Evolutionary conservation across 92 coral and sea anemone genomes (phyloP), one percentile per base, ranked within the genome.

Genomic region (Porites lobata): DNA sequence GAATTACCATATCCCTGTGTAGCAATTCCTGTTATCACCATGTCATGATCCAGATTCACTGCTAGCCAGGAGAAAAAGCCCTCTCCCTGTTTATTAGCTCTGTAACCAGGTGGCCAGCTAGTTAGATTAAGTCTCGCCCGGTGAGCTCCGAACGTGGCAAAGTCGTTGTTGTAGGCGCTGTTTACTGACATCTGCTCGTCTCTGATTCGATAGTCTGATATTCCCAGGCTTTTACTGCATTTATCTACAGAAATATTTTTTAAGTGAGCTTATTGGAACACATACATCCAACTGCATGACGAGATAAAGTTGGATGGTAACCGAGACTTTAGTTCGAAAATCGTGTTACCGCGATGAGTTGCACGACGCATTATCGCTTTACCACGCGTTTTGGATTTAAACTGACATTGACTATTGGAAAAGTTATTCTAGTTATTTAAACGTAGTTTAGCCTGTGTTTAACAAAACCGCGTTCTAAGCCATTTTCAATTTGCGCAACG

Each of bases 1-100:
- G 93, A 29, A 75, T 93, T 91, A 2, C 98, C 98, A 68, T 93
- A 95, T 6, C 98, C 98, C 72, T 95, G 98, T 17, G 94, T 91
- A 3, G 98, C 96, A 21, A 95, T 91, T 17, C 94, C 96, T 50
- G 98, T 95, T 24, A 95, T 90, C 43, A 93, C 85, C 86, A 79
- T 92, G 17, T 80, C 86, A 43, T 88, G 80, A 26, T 80, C 85
- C 21, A 95, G 85, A 43, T 80, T 88, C 50, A 95, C 72, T 58
- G 89, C 85, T 19, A 95, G 53, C 98, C 95, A 95, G 2, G 84
- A 50, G 13, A 61, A 89, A 15, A 29, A 56, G 54, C 62, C 76
- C 1, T 51, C 17, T 17, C 87, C 65, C 3, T 80, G 51, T 2
- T 73, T 75, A 67, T 91, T 72, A 17, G 95, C 93, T 29, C 98